A percentile compares a stretch with the other conserved stretches of the same genome.
Evolutionary conservation across 2,888 invertebrate species (phyloP).

Genomic region (Drosophila sordidapex): DNA sequence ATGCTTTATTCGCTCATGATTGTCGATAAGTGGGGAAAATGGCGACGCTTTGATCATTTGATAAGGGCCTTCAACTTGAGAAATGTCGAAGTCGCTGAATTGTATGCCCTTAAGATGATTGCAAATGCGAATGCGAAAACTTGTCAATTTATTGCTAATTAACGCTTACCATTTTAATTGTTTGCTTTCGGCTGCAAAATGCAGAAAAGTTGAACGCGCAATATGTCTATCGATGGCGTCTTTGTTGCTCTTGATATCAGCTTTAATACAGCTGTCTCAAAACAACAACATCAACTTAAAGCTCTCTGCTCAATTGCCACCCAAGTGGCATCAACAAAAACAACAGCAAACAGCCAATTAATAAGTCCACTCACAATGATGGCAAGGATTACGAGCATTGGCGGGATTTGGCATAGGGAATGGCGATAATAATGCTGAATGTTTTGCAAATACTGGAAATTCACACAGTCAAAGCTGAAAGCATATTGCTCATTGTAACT

Average conservation of each 20-base stretch:
- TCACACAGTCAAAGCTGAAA: conserved; percentile 9
- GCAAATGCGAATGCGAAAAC: not conserved
- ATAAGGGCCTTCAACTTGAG: conserved; percentile 5
- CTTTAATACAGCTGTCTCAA: conserved; percentile 2
- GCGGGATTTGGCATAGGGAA: conserved; percentile 14
- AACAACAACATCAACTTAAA: not conserved
- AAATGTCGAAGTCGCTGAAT: conserved; percentile 7
- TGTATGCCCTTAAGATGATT: conserved; percentile 2
- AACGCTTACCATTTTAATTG: conserved; percentile 28
- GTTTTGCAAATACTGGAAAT: conserved; percentile 4
- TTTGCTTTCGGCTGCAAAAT: conserved; percentile 19
- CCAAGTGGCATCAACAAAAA: conserved; percentile 46
- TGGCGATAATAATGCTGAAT: conserved; percentile 2
- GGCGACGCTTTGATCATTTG: conserved; percentile 10
- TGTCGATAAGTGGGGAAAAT: not conserved
- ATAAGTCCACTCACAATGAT: conserved; percentile 3
- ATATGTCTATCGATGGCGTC: conserved; percentile 12
- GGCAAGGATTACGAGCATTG: conserved; percentile 16
- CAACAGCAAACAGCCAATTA: conserved; percentile 46
- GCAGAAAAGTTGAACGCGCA: not conserved
- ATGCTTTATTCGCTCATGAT: not conserved
- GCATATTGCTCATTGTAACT: conserved; percentile 17
- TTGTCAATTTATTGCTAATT: conserved; percentile 55
- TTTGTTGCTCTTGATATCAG: conserved; percentile 31
- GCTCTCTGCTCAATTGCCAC: conserved; percentile 39